Evolutionary conservation across 2,113 vertebrate species (phyloP).

Genomic region (Ariopsis seemanni): DNA sequence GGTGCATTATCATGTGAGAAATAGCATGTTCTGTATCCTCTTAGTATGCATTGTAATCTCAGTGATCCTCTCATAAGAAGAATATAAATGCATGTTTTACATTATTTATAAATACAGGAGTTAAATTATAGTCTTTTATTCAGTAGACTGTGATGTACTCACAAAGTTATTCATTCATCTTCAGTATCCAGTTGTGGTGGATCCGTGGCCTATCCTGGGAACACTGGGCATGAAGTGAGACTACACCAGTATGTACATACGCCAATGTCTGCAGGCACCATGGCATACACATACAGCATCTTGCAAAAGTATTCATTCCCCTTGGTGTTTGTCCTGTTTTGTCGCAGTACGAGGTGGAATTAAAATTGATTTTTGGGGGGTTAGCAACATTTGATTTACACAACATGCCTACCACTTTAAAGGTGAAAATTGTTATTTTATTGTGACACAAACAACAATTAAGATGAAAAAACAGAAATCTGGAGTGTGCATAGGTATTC

Average conservation of each 20-base stretch:
- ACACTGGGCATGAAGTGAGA: neutral
- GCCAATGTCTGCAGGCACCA: neutral
- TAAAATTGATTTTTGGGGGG: too few species aligned
- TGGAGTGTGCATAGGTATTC: too few species aligned
- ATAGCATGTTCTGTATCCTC: neutral
- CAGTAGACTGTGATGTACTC: neutral
- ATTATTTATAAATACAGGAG: neutral
- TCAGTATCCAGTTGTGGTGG: neutral
- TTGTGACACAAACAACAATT: too few species aligned
- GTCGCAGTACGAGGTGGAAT: too few species aligned
- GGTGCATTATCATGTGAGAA: too few species aligned
- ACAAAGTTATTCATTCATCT: neutral
- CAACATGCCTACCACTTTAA: too few species aligned
- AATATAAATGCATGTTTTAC: neutral
- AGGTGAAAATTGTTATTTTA: too few species aligned
- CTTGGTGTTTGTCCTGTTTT: too few species aligned
- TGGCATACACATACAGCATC: neutral
- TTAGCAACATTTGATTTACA: too few species aligned
- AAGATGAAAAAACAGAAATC: too few species aligned
- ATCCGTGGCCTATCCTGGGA: neutral
- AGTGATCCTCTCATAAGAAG: neutral
- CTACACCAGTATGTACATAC: neutral
- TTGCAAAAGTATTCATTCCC: too few species aligned
- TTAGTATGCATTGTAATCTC: neutral
- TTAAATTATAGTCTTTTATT: neutral